Evolutionary conservation across 2,888 invertebrate species (phyloP).

Genomic region (Sabellastarte sp.): DNA sequence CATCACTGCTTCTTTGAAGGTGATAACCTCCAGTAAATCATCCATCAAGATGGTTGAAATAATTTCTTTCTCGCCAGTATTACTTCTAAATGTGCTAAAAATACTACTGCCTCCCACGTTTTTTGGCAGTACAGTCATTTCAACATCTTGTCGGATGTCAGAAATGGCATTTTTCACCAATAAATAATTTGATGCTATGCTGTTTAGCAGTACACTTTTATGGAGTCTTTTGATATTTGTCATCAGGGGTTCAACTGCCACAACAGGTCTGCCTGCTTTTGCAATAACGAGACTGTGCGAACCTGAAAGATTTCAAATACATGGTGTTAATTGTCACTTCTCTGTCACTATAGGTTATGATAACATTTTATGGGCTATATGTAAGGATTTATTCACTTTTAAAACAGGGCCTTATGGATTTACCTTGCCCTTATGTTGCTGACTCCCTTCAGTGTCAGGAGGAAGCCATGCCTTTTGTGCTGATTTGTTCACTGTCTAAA

Average conservation of each 20-base stretch:
- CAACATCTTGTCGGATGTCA: background rate
- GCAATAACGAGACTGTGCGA: background rate
- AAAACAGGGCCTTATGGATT: no score
- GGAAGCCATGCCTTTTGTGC: no score
- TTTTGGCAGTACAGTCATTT: background rate
- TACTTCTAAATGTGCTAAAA: background rate
- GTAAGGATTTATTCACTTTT: no score
- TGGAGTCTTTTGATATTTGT: background rate
- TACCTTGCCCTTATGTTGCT: no score
- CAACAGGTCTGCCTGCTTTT: background rate
- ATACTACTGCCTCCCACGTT: background rate
- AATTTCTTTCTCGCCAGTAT: background rate
- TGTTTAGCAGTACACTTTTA: background rate
- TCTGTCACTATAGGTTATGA: no score
- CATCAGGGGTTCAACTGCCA: background rate
- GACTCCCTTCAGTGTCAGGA: no score
- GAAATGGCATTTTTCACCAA: background rate
- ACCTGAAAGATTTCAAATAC: no score
- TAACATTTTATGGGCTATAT: no score
- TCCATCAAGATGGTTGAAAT: slow-evolving; percentile 5
- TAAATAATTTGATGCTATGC: background rate
- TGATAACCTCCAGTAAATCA: slow-evolving; percentile 5
- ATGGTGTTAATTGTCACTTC: no score
- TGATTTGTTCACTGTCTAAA: no score
- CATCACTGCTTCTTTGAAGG: slow-evolving; percentile 15